A percentile compares a stretch with the other conserved stretches of the same genome.
phyloP scores from a whole-genome alignment of 2,113 vertebrate species.

The Pogonocichla stellata region DNA sequence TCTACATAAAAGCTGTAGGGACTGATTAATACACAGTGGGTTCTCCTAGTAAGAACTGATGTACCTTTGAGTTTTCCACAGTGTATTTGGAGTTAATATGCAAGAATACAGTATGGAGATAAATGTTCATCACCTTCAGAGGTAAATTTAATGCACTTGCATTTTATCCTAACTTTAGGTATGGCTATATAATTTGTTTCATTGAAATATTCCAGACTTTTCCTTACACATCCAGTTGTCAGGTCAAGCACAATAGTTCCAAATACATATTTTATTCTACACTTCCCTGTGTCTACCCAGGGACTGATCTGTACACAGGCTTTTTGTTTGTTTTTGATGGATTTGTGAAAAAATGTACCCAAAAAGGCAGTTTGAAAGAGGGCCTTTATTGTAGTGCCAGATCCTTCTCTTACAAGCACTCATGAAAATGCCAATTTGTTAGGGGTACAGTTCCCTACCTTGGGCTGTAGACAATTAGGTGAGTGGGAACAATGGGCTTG shows the following conservation, averaged over 20 bases:
- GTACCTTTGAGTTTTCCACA: not conserved
- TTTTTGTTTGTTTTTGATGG: not conserved
- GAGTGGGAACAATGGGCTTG: not conserved
- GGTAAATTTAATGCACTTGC: not conserved
- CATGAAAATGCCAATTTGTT: not conserved
- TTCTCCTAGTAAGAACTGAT: not conserved
- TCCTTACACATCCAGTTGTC: not conserved
- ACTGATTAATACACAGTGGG: not conserved
- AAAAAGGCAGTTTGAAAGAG: not conserved
- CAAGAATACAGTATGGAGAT: not conserved
- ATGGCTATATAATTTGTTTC: not conserved
- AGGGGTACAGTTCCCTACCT: not conserved
- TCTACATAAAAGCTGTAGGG: not conserved
- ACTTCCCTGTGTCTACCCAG: not conserved
- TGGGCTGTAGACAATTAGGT: not conserved
- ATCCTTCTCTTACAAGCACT: not conserved
- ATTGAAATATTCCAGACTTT: not conserved
- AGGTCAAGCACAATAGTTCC: not conserved
- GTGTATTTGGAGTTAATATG: slow-evolving; percentile 1
- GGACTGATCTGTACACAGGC: not conserved
- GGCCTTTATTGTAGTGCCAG: not conserved
- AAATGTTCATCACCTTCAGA: not conserved
- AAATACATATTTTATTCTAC: not conserved
- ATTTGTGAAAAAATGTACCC: not conserved
- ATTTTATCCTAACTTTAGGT: not conserved